phyloP scores from a whole-genome alignment of 2,888 invertebrate genomes.

The Neocrepidodera transversa region DNA sequence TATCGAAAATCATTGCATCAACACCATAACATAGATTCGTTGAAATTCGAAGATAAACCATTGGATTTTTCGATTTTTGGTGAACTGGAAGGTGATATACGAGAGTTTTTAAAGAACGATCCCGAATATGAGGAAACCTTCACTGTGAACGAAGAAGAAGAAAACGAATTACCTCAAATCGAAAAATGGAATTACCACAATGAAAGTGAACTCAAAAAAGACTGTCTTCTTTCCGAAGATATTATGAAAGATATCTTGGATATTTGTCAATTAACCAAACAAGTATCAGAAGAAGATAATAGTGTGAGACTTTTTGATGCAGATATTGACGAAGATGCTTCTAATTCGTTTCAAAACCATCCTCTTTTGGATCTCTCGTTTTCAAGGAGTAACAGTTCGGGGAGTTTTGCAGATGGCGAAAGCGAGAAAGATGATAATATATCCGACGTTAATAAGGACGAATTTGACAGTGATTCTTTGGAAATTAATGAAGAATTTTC shows the following conservation, averaged over 20 bases:
- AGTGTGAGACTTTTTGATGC: no score
- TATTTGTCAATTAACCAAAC: slow-evolving; percentile 3
- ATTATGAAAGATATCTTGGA: slow-evolving; percentile 32
- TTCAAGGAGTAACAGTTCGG: neutral
- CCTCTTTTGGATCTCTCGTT: neutral
- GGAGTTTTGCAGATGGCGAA: neutral
- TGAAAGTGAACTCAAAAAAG: slow-evolving; percentile 15
- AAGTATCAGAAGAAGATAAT: no score
- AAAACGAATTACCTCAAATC: neutral
- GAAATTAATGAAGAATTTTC: neutral
- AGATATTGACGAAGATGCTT: neutral
- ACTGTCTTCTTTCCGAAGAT: slow-evolving; percentile 27
- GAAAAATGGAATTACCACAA: slow-evolving; percentile 12
- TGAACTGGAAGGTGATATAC: neutral
- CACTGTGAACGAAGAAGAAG: slow-evolving; percentile 3
- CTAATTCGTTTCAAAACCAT: neutral
- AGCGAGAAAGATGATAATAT: neutral
- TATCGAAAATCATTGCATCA: slow-evolving; percentile 3
- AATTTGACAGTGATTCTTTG: neutral
- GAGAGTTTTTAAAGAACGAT: neutral
- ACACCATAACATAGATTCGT: slow-evolving; percentile 20
- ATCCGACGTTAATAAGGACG: neutral
- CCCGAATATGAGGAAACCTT: no score
- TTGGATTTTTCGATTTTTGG: slow-evolving; percentile 14
- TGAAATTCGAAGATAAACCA: slow-evolving; percentile 12